Evolutionary conservation across 2,797 vertebrate genomes (phyloP).

Genomic region (Notolepis coatsorum): DNA sequence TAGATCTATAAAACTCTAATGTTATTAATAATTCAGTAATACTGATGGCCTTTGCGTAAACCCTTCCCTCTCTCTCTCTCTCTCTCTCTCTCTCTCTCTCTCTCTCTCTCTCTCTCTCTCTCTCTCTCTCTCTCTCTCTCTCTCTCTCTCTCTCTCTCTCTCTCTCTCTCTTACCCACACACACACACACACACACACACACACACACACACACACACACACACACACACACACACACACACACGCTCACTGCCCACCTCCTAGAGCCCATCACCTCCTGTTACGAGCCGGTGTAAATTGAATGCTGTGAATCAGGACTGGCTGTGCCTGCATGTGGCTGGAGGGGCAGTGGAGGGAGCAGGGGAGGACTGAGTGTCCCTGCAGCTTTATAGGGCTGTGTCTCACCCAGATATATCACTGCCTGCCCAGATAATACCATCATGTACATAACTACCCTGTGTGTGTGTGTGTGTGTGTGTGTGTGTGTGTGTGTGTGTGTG

Average conservation of each 20-base stretch:
- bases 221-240: neutral
- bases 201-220: neutral
- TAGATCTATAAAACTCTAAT: neutral
- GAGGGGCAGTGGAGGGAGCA: constrained; percentile 49
- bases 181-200: neutral
- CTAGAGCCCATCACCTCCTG: constrained; percentile 68
- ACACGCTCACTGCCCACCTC: constrained; percentile 48
- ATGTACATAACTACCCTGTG: constrained; percentile 69
- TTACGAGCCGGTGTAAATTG: constrained; percentile 77
- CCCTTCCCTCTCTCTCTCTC: neutral
- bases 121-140: neutral
- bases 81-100: constrained; percentile 27
- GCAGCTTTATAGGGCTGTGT: constrained; percentile 71
- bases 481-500: constrained; percentile 2
- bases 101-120: neutral
- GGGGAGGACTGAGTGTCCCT: constrained; percentile 66
- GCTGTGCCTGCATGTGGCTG: constrained; percentile 70
- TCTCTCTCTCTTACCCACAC: neutral
- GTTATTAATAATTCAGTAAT: neutral
- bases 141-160: neutral
- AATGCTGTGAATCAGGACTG: constrained; percentile 76
- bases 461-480: constrained; percentile 32
- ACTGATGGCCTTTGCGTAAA: neutral
- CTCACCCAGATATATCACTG: constrained; percentile 69
- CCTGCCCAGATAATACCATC: constrained; percentile 70